Base-by-base conservation (phyloP, 2,797 vertebrate species). In the Pipistrellus nathusii region DNA sequence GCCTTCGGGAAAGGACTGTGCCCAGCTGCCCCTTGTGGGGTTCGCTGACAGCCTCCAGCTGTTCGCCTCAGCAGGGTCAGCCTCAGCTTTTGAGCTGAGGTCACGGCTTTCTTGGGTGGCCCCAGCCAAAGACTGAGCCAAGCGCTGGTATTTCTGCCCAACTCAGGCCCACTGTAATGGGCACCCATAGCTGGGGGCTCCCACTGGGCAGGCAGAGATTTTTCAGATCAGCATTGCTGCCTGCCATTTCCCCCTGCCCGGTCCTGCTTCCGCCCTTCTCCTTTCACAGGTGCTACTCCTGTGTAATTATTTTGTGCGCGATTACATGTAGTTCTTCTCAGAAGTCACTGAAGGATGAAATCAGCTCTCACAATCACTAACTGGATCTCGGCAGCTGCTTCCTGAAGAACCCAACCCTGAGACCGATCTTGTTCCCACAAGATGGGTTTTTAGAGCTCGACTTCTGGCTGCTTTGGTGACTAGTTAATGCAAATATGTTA, bases 311-410 rank as follows among this genome's bases (percentile, higher is more conserved):
- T 87, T 46, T 85, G 73, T 73, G 66, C 30, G 64, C 18, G 6
- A 18, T 71, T 71, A 86, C 35, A 57, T 81, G 32, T 30, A 7
- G 15, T 62, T 64, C 81, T 88, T 95, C 66, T 72, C 25, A 30
- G 73, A 92, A 90, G 86, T 48, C 51, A 23, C 85, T 10, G 23
- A 88, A 80, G 78, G 62, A 48, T 72, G 75, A 86, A 84, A 90
- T 53, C 85, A 83, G 69, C 66, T 84, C 66, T 85, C 85, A 38
- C 0, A 7, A 41, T 72, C 92, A 57, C 64, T 77, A 57, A 64
- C 44, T 78, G 68, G n/a, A 27, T 88, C 80, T 92, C 53, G 35
- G 51, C 66, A 57, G 38, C 88, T 72, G 88, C 68, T 91, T 95
- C 59, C 68, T 23, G 3, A 57, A 88, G 83, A 93, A 78, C 77